phyloP scores from a whole-genome alignment of 2,113 vertebrate genomes.

The Cinclus mexicanus region DNA sequence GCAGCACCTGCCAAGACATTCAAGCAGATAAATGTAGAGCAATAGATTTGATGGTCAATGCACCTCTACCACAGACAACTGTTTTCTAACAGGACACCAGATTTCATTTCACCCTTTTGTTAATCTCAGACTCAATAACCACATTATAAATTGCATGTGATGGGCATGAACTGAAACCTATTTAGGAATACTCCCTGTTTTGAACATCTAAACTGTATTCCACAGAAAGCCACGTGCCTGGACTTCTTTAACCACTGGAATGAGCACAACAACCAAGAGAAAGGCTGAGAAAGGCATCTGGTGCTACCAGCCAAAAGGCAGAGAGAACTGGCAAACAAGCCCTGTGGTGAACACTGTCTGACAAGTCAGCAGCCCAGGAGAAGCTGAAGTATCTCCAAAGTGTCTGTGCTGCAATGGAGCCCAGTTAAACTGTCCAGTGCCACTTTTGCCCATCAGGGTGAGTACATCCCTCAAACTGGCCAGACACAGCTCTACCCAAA shows the following conservation, averaged over 20 bases:
- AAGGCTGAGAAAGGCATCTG: not conserved
- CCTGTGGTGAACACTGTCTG: not conserved
- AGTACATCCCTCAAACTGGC: not conserved
- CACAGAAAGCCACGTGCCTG: not conserved
- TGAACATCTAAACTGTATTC: not conserved
- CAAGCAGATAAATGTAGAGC: not conserved
- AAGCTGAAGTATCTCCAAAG: not conserved
- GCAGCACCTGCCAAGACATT: not conserved
- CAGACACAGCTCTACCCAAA: not conserved
- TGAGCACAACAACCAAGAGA: not conserved
- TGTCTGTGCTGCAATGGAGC: rapidly evolving
- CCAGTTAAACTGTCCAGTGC: not conserved
- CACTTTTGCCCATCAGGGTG: not conserved
- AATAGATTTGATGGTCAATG: not conserved
- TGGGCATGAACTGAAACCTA: not conserved
- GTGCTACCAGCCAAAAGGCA: not conserved
- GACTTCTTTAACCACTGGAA: not conserved
- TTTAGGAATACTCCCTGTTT: not conserved
- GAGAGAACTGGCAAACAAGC: not conserved
- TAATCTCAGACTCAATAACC: not conserved
- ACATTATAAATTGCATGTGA: not conserved
- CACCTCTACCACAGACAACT: not conserved
- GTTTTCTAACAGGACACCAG: not conserved
- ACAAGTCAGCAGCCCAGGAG: not conserved
- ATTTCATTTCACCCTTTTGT: not conserved